Evolutionary conservation across 2,113 vertebrate genomes (phyloP), one percentile per base, ranked within the genome.

Genomic region (Elgaria multicarinata): DNA sequence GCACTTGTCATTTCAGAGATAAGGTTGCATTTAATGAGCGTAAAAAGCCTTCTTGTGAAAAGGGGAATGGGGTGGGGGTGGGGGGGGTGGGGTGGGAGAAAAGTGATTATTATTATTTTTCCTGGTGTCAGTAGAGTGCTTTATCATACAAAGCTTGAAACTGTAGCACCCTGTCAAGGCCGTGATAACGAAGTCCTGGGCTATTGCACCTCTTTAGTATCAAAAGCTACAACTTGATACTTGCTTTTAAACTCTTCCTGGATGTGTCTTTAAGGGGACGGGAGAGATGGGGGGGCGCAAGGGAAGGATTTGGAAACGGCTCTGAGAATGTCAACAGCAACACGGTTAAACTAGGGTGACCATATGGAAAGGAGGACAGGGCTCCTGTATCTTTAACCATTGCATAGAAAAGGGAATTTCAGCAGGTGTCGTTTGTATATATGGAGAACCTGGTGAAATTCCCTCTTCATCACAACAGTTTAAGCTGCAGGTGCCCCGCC

Each of bases 21-120:
- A 98, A 98, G 98, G 98, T 98, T 97, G 96, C 96, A 98, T 98
- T 98, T 98, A 98, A 98, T 98, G 98, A 98, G 97, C 96, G 96
- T 97, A 97, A 97, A 98, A 98, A 97, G 97, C 95, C 96, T 97
- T 94, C 97, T 98, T 96, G 95, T 95, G 94, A 95, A 96, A 95
- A 94, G 95, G 93, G 94, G 94, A 93, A 93, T 94, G 93, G 94
- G 94, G 95, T 67, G 88, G 92, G 91, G 89, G 91, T 89, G 75
- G 46, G 20, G 16, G 26, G 26, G 89, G 94, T 94, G 93, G 31
- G 89, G 94, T 95, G 92, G 42, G 66, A 92, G 91, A 95, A 96
- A 92, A 85, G 93, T 94, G 94, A 94, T 96, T 95, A 94, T 95
- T 96, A 33, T 13, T n/a, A n/a, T 44, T 9, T 50, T 31, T 20